Base-by-base conservation (phyloP, 1,140 invertebrate species). In the Pantala flavescens region DNA sequence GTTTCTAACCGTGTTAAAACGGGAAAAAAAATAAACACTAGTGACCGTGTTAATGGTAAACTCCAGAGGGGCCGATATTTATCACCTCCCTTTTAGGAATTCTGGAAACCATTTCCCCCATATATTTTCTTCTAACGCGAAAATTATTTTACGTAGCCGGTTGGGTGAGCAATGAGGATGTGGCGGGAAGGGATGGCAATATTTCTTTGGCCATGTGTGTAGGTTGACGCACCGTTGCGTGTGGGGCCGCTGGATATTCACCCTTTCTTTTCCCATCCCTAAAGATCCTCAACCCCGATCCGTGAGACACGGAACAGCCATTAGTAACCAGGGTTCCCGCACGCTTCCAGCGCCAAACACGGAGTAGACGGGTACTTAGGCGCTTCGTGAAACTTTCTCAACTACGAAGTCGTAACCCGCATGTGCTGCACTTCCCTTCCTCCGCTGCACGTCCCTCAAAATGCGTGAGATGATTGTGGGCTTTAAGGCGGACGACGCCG, bases 121-220 rank as follows among this genome's bases (percentile, higher is more conserved):
- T 63, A 63, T 63, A 63, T 63, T 63, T 63, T 63, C 16, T 63
- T 63, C 49, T 63, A 63, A 63, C 49, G 49, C 49, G 49, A 63
- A 21, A 63, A 63, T 63, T 63, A 63, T 63, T 63, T 63, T 63
- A 7, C 49, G n/a, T n/a, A n/a, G n/a, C n/a, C n/a, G n/a, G n/a
- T 21, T 21, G n/a, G 49, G 16, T 19, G 49, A 63, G 49, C 14
- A 16, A 63, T 63, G 49, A 19, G 49, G 49, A 7, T 63, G 28
- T 36, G 49, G 49, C n/a, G 49, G 49, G 5, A 21, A 21, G 49
- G n/a, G 49, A 63, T 36, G 49, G 49, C 49, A 63, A 63, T 63
- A 63, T 63, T 16, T 63, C 49, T 19, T 63, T 63, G 49, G 49
- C 14, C 49, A 19, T 21, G 49, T 16, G n/a, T 63, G 49, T 3